Evolutionary conservation across 2,113 vertebrate species (phyloP).

Genomic region (Forbesichthys papilliferus): DNA sequence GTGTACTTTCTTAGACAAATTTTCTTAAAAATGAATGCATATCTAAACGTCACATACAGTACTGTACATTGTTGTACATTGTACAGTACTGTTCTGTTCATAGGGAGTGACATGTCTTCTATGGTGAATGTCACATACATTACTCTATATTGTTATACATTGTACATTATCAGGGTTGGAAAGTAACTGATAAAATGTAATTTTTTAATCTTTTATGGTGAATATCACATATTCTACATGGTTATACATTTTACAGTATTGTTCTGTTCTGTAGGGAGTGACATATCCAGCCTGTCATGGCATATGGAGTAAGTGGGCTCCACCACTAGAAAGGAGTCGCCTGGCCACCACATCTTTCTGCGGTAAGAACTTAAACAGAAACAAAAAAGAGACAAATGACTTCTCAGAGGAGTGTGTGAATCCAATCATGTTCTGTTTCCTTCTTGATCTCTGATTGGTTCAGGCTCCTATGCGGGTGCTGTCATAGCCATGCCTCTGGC

Average conservation of each 20-base stretch:
- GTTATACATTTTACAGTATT: background rate
- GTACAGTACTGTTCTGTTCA: too few relatives aligned
- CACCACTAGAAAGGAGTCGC: conserved; percentile 94
- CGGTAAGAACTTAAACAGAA: conserved; percentile 71
- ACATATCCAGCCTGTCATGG: conserved; percentile 98
- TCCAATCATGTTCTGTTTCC: background rate
- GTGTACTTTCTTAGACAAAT: too few relatives aligned
- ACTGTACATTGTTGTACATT: too few relatives aligned
- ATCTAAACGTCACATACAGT: too few relatives aligned
- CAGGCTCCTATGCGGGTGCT: conserved; percentile 96
- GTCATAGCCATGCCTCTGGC: conserved; percentile 97
- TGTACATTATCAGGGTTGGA: too few relatives aligned
- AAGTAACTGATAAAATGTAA: too few relatives aligned
- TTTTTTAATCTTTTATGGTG: too few relatives aligned
- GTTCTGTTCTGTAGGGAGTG: conserved; percentile 83
- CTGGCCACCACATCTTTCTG: conserved; percentile 97
- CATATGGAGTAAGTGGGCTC: conserved; percentile 99
- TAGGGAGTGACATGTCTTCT: too few relatives aligned
- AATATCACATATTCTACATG: background rate
- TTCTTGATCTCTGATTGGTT: conserved; percentile 6
- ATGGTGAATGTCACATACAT: too few relatives aligned
- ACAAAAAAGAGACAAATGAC: conserved; percentile 41
- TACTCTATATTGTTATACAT: too few relatives aligned
- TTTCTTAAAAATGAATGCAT: too few relatives aligned
- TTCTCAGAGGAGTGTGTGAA: background rate